phyloP scores from a whole-genome alignment of 2,797 vertebrate genomes.

The Propithecus deckenii region DNA sequence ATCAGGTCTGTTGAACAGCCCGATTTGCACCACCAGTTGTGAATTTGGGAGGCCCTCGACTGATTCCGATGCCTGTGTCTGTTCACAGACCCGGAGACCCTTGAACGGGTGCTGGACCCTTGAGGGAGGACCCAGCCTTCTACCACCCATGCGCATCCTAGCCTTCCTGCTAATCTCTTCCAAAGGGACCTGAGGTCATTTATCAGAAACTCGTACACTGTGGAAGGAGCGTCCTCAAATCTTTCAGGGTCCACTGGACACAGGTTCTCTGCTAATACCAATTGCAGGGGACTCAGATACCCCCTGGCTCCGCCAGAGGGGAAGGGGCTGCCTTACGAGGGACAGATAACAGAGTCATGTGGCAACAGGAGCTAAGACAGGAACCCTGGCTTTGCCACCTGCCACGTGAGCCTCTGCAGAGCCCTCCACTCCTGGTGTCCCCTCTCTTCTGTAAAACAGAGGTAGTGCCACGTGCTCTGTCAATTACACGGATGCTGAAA shows the following conservation, averaged over 20 bases:
- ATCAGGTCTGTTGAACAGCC: fast-evolving
- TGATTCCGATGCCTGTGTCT: neutral
- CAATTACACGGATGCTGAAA: neutral
- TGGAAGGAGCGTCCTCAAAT: neutral
- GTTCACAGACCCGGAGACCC: neutral
- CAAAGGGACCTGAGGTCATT: neutral
- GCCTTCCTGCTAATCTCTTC: neutral
- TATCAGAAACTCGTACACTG: too few relatives aligned
- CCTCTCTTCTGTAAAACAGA: neutral
- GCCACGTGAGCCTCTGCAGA: neutral
- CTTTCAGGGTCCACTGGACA: neutral
- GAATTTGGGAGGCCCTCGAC: too few relatives aligned
- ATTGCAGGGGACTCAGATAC: neutral
- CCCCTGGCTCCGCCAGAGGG: neutral
- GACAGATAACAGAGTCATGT: neutral
- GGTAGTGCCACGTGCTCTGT: fast-evolving
- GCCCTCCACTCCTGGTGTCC: neutral
- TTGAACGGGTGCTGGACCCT: neutral
- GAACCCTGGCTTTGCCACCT: neutral
- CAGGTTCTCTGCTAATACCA: neutral
- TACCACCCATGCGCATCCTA: fast-evolving
- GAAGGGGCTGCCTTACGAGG: neutral
- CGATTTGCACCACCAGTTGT: neutral
- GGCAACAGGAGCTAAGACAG: neutral
- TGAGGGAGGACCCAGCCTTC: too few relatives aligned